Evolutionary conservation across 1,140 invertebrate genomes (phyloP).

Genomic region (Zaprionus camerounensis): DNA sequence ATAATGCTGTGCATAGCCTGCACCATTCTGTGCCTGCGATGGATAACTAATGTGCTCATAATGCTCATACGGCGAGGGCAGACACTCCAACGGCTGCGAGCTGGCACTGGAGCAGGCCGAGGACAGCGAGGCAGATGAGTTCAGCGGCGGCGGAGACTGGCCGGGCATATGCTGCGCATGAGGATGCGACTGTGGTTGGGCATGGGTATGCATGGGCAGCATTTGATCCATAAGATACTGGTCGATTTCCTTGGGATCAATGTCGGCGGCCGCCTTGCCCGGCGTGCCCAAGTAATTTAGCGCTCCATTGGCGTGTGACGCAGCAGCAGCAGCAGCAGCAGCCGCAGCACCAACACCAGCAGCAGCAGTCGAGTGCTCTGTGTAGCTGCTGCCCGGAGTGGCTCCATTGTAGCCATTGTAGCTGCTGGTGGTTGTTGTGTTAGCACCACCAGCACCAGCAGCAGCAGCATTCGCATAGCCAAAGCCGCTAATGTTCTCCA

Average conservation of each 20-base stretch:
- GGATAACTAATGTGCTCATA: conserved; percentile 65
- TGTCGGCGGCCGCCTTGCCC: conserved; percentile 61
- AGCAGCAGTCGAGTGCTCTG: conserved; percentile 23
- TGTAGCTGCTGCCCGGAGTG: conserved; percentile 24
- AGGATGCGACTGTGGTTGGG: conserved; percentile 11
- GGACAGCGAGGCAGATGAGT: conserved; percentile 71
- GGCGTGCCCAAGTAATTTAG: conserved; percentile 72
- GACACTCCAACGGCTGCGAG: conserved; percentile 66
- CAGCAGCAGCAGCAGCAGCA: conserved; percentile 15
- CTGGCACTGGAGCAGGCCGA: conserved; percentile 74
- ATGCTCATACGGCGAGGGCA: conserved; percentile 52
- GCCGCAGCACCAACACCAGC: conserved; percentile 14
- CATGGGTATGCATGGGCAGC: conserved; percentile 57
- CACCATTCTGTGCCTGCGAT: conserved; percentile 19
- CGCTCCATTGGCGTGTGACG: conserved; percentile 76
- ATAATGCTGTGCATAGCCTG: conserved; percentile 42
- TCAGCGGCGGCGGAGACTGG: conserved; percentile 58
- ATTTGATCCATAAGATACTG: conserved; percentile 84
- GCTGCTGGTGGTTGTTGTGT: neutral
- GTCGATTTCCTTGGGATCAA: conserved; percentile 84
- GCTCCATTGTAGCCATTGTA: conserved; percentile 52
- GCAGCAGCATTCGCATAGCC: conserved; percentile 38
- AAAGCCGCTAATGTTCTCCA: conserved; percentile 66
- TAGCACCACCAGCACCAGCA: conserved; percentile 28
- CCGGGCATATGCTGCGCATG: conserved; percentile 13